These are phyloP conservation scores for Palaemon carinicauda DNA, from an alignment of 1,140 invertebrate genomes.

Conservation along the genomic window DNA sequence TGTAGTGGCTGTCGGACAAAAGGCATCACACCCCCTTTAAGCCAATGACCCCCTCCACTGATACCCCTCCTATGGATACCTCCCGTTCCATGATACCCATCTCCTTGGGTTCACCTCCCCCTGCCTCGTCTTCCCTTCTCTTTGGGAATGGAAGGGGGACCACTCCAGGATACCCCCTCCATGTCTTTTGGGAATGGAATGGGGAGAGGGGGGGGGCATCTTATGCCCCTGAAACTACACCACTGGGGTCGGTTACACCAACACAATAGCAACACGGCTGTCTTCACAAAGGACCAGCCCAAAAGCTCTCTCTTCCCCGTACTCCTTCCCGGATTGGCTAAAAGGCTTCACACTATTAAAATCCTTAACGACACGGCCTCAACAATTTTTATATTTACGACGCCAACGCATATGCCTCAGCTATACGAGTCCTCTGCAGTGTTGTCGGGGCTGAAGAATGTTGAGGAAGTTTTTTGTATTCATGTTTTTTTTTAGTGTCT, in stretches of 20 bases:
- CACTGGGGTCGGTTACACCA: conserved; percentile 39
- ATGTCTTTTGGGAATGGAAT: no score
- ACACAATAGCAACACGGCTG: conserved; percentile 28
- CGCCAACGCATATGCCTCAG: background rate
- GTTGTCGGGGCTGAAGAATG: no score
- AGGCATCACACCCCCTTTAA: background rate
- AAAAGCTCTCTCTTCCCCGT: background rate
- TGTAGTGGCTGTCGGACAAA: background rate
- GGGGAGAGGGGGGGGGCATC: no score
- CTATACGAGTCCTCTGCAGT: no score
- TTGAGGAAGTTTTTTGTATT: no score
- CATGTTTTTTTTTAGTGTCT: no score
- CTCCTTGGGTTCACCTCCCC: background rate
- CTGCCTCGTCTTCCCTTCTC: background rate
- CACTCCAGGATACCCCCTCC: no score
- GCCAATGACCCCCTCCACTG: background rate
- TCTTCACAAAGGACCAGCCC: background rate
- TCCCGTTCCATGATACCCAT: no score
- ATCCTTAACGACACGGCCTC: conserved; percentile 40
- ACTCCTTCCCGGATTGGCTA: conserved; percentile 26
- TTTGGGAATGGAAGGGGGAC: background rate
- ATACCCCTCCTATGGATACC: background rate
- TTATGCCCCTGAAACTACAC: background rate
- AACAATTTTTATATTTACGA: conserved; percentile 20
- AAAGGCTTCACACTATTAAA: conserved; percentile 44